Evolutionary conservation across 2,888 invertebrate genomes (phyloP).

Genomic region (Scotopteryx bipunctaria): DNA sequence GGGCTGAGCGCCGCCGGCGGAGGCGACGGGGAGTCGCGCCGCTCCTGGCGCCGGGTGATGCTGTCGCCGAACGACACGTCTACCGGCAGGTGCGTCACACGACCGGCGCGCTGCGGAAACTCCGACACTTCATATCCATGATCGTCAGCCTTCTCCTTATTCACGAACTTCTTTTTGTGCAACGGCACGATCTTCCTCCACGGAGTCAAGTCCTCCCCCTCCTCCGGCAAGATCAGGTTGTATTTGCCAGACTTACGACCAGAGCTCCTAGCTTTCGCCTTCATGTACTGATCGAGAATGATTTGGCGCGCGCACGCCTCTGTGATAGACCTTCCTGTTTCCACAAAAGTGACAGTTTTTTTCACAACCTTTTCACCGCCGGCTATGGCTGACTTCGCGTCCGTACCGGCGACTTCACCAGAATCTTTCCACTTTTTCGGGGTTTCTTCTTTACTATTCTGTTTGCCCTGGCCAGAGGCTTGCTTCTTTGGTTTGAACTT

Average conservation of each 20-base stretch:
- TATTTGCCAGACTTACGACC: neutral
- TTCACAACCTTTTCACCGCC: neutral
- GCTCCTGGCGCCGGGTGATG: neutral
- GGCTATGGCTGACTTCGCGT: too few relatives aligned
- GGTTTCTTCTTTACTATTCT: neutral
- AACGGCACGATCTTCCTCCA: constrained; percentile 9
- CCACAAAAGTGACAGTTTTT: neutral
- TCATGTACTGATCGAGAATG: neutral
- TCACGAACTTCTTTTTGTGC: neutral
- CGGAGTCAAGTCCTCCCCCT: constrained; percentile 4
- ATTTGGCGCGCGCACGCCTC: too few relatives aligned
- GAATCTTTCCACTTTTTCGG: neutral
- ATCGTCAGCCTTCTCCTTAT: neutral
- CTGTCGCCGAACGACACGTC: neutral
- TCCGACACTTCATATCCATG: neutral
- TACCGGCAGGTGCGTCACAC: neutral
- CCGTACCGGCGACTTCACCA: too few relatives aligned
- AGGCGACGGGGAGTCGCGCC: neutral
- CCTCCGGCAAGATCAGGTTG: neutral
- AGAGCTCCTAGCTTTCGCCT: neutral
- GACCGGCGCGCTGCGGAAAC: neutral
- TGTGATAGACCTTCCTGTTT: too few relatives aligned
- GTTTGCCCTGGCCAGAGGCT: neutral
- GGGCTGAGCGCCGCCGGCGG: neutral
- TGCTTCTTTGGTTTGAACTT: neutral